Percentiles rank a stretch among this genome's conserved stretches.
Evolutionary conservation across 2,888 invertebrate genomes (phyloP).

Genomic region (Erebia epiphron): DNA sequence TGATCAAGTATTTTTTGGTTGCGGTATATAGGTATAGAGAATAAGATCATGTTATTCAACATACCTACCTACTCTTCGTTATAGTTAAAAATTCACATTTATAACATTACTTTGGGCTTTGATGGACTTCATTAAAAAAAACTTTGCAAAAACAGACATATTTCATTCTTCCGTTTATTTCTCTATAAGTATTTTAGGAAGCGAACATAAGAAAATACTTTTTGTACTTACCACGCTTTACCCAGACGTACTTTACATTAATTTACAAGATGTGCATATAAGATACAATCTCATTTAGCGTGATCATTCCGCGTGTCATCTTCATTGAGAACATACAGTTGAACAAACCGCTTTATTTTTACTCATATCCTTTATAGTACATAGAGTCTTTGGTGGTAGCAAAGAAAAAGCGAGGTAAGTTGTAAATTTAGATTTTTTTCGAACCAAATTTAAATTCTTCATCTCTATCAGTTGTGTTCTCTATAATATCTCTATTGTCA

Average conservation of each 20-base stretch:
- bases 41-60: no score
- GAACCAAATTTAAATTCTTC: background rate
- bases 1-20: background rate
- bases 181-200: no score
- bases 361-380: background rate
- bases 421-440: background rate
- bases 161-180: no score
- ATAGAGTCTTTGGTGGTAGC: constrained; percentile 1
- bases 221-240: background rate
- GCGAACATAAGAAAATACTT: background rate
- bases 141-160: no score
- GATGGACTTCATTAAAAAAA: no score
- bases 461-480: background rate
- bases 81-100: background rate
- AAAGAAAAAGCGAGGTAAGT: background rate
- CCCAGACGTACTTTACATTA: background rate
- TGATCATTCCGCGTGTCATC: constrained; percentile 12
- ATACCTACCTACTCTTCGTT: no score
- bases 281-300: constrained; percentile 5
- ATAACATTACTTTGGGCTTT: background rate
- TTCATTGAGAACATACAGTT: background rate
- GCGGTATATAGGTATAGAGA: no score
- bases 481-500: no score
- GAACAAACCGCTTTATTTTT: background rate
- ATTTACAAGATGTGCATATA: constrained; percentile 9